These are phyloP conservation scores for Rhagium mordax DNA, from an alignment of 2,888 invertebrate species.

Conservation along the genomic window DNA sequence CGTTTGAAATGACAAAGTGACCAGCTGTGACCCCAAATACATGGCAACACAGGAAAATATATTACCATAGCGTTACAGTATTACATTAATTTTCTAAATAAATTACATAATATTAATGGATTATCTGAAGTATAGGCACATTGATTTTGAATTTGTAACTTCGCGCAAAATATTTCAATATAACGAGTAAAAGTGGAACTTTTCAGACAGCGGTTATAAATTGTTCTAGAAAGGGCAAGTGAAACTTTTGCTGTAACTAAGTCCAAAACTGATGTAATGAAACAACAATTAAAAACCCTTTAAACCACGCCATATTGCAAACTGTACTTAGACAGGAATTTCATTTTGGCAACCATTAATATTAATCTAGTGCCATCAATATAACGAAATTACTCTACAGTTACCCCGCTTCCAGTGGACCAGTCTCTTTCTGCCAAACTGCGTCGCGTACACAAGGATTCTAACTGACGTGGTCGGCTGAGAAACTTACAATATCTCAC, in stretches of 20 bases:
- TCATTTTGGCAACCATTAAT: slow-evolving; percentile 68
- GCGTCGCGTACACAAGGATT: no score
- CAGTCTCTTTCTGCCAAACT: not conserved
- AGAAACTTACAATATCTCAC: slow-evolving; percentile 50
- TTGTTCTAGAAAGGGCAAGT: slow-evolving; percentile 28
- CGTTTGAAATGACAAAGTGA: no score
- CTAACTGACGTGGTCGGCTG: slow-evolving; percentile 11
- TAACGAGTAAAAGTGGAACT: not conserved
- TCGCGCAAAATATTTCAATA: not conserved
- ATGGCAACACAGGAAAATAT: no score
- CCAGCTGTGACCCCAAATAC: no score
- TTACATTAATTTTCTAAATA: no score
- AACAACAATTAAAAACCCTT: slow-evolving; percentile 65
- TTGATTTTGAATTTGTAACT: not conserved
- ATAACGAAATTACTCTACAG: slow-evolving; percentile 66
- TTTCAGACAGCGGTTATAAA: slow-evolving; percentile 19
- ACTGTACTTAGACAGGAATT: slow-evolving; percentile 66
- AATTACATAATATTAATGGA: no score
- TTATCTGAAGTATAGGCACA: not conserved
- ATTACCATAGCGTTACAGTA: no score
- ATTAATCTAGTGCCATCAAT: slow-evolving; percentile 69
- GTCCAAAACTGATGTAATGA: slow-evolving; percentile 50
- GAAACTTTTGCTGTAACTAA: slow-evolving; percentile 32
- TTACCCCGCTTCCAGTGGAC: slow-evolving; percentile 46
- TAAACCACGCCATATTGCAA: slow-evolving; percentile 61